phyloP scores from a whole-genome alignment of 1,140 invertebrate species.

The Drepana arcuata region DNA sequence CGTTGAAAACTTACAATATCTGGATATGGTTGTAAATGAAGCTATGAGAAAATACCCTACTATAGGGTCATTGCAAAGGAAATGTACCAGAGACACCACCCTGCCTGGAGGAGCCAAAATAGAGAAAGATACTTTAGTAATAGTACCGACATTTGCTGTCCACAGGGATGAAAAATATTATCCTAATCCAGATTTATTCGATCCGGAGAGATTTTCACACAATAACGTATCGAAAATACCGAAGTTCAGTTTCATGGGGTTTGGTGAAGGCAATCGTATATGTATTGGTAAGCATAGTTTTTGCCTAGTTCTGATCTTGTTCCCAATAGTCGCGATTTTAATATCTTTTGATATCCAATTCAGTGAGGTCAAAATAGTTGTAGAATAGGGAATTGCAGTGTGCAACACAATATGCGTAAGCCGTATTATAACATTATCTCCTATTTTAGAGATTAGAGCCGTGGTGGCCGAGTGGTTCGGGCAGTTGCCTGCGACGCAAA shows the following conservation, averaged over 20 bases:
- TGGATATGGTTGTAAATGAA: constrained; percentile 64
- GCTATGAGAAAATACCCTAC: constrained; percentile 67
- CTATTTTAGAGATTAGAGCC: too few relatives aligned
- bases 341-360: too few relatives aligned
- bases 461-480: too few relatives aligned
- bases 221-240: constrained; percentile 59
- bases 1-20: constrained; percentile 51
- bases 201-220: constrained; percentile 74
- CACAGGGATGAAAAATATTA: constrained; percentile 74
- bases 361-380: too few relatives aligned
- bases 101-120: constrained; percentile 56
- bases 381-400: too few relatives aligned
- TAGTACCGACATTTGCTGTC: constrained; percentile 73
- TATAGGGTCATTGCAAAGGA: constrained; percentile 49
- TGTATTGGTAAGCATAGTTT: constrained; percentile 73
- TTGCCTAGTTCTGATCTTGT: too few relatives aligned
- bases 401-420: too few relatives aligned
- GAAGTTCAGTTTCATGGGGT: constrained; percentile 75
- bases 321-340: too few relatives aligned
- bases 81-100: constrained; percentile 50
- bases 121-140: constrained; percentile 59
- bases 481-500: too few relatives aligned
- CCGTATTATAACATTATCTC: too few relatives aligned
- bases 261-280: constrained; percentile 79
- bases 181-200: constrained; percentile 73